Evolutionary conservation across 1,140 invertebrate genomes (phyloP).

Genomic region (Cepaea nemoralis): DNA sequence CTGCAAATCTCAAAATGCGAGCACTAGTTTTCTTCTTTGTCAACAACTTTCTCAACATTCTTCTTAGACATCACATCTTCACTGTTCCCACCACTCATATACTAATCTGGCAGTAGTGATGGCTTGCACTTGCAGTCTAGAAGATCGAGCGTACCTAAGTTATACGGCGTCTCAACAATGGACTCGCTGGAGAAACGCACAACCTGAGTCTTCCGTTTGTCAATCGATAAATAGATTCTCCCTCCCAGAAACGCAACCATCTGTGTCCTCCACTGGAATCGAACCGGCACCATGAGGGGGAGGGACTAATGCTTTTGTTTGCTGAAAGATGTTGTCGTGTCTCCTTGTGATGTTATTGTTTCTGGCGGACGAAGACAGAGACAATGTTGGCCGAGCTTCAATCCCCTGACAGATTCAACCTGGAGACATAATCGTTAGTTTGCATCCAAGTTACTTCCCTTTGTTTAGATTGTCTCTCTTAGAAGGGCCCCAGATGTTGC

Average conservation of each 20-base stretch:
- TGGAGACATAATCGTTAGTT: slow-evolving; percentile 4
- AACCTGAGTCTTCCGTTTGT: background rate
- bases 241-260: background rate
- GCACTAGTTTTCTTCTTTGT: too few species aligned
- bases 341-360: slow-evolving; percentile 8
- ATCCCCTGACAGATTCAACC: background rate
- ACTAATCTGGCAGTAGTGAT: too few species aligned
- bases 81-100: too few species aligned
- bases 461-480: slow-evolving; percentile 5
- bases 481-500: background rate
- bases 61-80: too few species aligned
- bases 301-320: background rate
- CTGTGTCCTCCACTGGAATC: background rate
- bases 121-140: too few species aligned
- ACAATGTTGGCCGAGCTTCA: background rate
- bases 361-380: background rate
- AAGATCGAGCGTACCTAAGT: too few species aligned
- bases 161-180: too few species aligned
- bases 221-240: background rate
- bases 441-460: slow-evolving; percentile 1
- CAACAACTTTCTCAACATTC: too few species aligned
- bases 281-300: background rate
- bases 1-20: too few species aligned
- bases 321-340: background rate
- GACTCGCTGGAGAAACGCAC: too few species aligned